Base-by-base conservation (phyloP, 2,888 invertebrate genomes). In the Nematopogon swammerdamellus region DNA sequence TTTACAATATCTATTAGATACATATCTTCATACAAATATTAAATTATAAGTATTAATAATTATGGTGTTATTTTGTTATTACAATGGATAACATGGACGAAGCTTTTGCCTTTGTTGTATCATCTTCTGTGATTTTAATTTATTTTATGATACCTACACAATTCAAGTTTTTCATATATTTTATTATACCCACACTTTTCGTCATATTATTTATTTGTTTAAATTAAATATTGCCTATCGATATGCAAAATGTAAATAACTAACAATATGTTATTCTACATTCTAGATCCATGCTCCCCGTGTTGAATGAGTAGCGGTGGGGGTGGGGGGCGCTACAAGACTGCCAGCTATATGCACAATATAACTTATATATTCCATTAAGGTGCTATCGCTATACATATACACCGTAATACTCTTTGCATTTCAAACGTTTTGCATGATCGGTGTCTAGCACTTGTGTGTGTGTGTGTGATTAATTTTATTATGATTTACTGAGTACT, bases 281-380 rank as follows among this genome's bases (percentile, higher is more conserved):
- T 80, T 81, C 73, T 84, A 83, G 89, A 85, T 89, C 89, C 77
- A 87, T 88, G 83, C 87, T 89, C 81, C 89, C 89, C 65, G 88
- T 89, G 73, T 82, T 89, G 85, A 89, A 84, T 79, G 89, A 89
- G 85, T 89, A 86, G 82, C 70, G 80, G 69, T 74, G 70, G 69
- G 71, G 71, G 70, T 71, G 76, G 67, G 61, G 61, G 73, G 73
- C 70, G 63, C 62, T 57, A 70, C 75, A 79, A 76, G 77, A 76
- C 77, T 79, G 77, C 76, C 70, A 72, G 70, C 67, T 3, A 8
- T 14, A 36, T 36, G 36, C 36, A 36, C 36, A 19, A 45, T 20
- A 19, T 19, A 5, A 11, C 29, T 19, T 44, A 44, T 44, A 48
- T 43, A 36, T 48, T 36, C 36, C 36, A 36, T 36, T 36, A 36